Conservation (phyloP, 2,797 vertebrate species). For the Argya squamiceps region DNA sequence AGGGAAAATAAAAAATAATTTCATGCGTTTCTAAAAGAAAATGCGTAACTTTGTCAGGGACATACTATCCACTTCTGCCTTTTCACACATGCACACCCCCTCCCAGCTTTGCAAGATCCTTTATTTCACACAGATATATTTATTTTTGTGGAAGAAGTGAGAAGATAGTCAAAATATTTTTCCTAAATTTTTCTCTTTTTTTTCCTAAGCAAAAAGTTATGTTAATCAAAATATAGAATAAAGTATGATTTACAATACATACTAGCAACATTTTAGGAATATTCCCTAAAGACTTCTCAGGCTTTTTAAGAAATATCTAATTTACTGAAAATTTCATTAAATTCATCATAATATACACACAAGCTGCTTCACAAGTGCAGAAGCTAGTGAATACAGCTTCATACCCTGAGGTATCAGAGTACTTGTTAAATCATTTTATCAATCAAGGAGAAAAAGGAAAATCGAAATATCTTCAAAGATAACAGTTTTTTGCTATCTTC, state of each 20-base stretch:
- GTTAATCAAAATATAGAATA: background rate
- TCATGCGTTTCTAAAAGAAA: background rate
- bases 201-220: background rate
- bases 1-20: background rate
- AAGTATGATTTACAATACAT: background rate
- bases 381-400: background rate
- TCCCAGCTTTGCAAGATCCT: background rate
- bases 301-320: background rate
- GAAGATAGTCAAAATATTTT: background rate
- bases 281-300: background rate
- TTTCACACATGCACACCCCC: background rate
- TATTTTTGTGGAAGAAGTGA: background rate
- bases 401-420: background rate
- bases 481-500: background rate
- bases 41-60: accelerated
- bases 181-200: background rate
- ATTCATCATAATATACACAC: background rate
- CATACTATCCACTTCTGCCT: background rate
- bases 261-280: background rate
- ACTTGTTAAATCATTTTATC: background rate
- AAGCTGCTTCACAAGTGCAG: background rate
- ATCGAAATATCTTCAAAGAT: background rate
- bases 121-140: background rate
- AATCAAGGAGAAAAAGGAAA: background rate
- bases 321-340: background rate